These are phyloP conservation scores for Lepidochrysops patricia DNA, from an alignment of 2,888 invertebrate genomes.

Conservation along the genomic window DNA sequence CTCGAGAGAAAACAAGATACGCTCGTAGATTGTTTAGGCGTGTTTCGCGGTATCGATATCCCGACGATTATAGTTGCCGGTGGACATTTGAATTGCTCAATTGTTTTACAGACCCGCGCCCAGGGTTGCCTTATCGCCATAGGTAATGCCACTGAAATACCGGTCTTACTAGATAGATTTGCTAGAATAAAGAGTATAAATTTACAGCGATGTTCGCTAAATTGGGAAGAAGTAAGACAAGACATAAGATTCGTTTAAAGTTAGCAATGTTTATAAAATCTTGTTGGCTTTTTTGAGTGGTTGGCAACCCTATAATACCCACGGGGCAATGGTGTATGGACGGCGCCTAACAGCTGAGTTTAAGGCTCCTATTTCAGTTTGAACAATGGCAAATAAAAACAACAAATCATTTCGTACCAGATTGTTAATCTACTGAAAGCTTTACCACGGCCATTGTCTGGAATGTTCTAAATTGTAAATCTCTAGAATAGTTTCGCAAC, in stretches of 20 bases:
- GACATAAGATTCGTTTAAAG: too few species aligned
- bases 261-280: too few species aligned
- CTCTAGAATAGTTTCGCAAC: background rate
- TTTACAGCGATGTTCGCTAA: too few species aligned
- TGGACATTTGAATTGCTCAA: constrained; percentile 12
- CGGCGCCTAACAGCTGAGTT: constrained; percentile 1
- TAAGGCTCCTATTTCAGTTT: constrained; percentile 1
- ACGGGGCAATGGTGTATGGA: background rate
- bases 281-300: too few species aligned
- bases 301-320: background rate
- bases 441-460: background rate
- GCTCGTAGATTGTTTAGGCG: background rate
- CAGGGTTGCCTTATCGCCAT: background rate
- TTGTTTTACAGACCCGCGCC: constrained; percentile 2
- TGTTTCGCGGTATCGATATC: constrained; percentile 5
- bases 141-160: background rate
- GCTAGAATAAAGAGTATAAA: background rate
- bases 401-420: constrained; percentile 1
- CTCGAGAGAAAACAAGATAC: constrained; percentile 1
- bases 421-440: constrained; percentile 11
- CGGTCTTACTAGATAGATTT: background rate
- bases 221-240: too few species aligned
- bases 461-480: constrained; percentile 11
- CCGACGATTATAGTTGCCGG: constrained; percentile 3
- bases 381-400: constrained; percentile 11